Conservation (phyloP, 2,113 vertebrate species). For the Thermophis baileyi region DNA sequence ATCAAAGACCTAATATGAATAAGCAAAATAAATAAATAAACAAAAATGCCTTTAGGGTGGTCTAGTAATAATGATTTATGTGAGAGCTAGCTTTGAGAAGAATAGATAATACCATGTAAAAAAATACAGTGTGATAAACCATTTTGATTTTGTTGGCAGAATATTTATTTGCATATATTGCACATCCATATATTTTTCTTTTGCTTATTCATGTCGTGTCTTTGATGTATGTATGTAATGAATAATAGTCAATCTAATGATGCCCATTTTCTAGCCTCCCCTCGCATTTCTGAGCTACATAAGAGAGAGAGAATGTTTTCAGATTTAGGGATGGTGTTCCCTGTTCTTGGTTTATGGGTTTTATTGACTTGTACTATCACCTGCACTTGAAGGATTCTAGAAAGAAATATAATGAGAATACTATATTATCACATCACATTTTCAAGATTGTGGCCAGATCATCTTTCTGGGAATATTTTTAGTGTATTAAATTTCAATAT, state of each 20-base stretch:
- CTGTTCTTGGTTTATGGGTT: not conserved
- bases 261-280: not conserved
- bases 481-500: not conserved
- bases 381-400: not conserved
- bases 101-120: not conserved
- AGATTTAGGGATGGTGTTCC: not conserved
- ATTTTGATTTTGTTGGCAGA: not conserved
- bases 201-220: not conserved
- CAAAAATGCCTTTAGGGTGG: not conserved
- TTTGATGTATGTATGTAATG: not conserved
- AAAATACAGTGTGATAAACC: not conserved
- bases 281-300: not conserved
- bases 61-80: not conserved
- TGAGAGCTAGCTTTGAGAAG: not conserved
- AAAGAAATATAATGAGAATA: not conserved
- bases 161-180: not conserved
- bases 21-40: not conserved
- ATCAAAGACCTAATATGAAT: not conserved
- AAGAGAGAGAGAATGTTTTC: not conserved
- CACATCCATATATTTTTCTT: not conserved
- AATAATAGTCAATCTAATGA: not conserved
- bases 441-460: not conserved
- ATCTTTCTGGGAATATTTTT: not conserved
- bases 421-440: not conserved
- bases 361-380: not conserved